Evolutionary conservation across 1,140 invertebrate species (phyloP).

Genomic region (Cecropterus lyciades): DNA sequence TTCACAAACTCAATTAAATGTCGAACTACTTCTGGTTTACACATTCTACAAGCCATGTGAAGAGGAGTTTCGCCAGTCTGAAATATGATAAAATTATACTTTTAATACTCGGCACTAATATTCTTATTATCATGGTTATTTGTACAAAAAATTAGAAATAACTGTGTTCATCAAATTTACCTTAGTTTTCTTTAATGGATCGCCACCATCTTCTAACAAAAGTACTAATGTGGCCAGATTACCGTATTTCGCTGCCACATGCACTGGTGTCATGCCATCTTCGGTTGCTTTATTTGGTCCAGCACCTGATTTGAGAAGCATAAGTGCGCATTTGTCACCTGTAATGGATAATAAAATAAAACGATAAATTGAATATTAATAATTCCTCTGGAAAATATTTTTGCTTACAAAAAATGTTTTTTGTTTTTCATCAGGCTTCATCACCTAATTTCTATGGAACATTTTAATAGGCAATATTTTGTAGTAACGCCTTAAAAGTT

Average conservation of each 20-base stretch:
- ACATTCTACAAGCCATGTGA: conserved; percentile 94
- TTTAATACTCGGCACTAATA: no score
- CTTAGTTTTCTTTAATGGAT: conserved; percentile 95
- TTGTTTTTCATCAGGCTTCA: no score
- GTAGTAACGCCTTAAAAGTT: no score
- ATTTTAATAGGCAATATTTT: no score
- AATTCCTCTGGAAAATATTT: no score
- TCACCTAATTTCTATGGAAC: no score
- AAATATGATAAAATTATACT: conserved; percentile 32
- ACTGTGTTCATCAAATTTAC: conserved; percentile 75
- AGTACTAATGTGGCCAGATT: conserved; percentile 93
- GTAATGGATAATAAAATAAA: no score
- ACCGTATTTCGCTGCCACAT: conserved; percentile 95
- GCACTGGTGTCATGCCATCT: conserved; percentile 97
- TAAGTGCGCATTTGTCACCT: conserved; percentile 96
- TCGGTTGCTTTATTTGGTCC: conserved; percentile 96
- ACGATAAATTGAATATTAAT: no score
- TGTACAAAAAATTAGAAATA: no score
- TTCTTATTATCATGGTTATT: no score
- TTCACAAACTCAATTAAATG: conserved; percentile 95
- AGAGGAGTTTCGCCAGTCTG: conserved; percentile 98
- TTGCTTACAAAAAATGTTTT: no score
- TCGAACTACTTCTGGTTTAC: conserved; percentile 93
- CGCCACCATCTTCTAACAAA: conserved; percentile 95
- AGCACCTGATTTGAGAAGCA: conserved; percentile 98